Conservation (phyloP, 2,113 vertebrate species). For the Cyanistes caeruleus region DNA sequence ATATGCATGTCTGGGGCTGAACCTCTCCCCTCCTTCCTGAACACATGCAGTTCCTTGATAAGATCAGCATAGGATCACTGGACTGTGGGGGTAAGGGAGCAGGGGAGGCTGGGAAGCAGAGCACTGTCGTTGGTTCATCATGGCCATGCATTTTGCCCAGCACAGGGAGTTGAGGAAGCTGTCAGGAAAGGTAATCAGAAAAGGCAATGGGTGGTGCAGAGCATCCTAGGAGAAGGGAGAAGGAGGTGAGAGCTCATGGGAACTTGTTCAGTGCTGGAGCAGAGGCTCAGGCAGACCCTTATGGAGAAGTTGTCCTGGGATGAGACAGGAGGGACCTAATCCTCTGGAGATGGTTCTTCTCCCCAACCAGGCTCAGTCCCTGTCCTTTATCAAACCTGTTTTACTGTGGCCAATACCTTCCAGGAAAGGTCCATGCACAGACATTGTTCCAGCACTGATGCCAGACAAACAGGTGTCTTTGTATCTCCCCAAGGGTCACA, state of each 20-base stretch:
- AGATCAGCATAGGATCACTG: neutral
- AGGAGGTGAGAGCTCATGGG: neutral
- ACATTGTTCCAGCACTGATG: neutral
- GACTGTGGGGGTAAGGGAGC: neutral
- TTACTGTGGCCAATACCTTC: rapidly evolving
- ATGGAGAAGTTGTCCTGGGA: neutral
- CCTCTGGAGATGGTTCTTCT: neutral
- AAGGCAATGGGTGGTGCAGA: neutral
- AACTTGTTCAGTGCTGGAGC: neutral
- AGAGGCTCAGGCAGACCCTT: neutral
- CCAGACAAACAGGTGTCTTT: neutral
- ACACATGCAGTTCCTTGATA: neutral
- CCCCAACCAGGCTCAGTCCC: rapidly evolving
- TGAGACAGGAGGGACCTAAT: neutral
- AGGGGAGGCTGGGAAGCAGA: neutral
- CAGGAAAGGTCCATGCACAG: neutral
- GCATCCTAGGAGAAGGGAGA: neutral
- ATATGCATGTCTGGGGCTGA: neutral
- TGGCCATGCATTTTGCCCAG: rapidly evolving
- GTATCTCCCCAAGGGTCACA: neutral
- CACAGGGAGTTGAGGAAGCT: neutral
- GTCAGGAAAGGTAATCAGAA: neutral
- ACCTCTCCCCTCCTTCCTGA: neutral
- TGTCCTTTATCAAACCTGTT: neutral
- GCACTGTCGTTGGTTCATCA: neutral